These are phyloP conservation scores for Notarius lentiginosus DNA, from an alignment of 2,113 vertebrate species.

Conservation along the genomic window DNA sequence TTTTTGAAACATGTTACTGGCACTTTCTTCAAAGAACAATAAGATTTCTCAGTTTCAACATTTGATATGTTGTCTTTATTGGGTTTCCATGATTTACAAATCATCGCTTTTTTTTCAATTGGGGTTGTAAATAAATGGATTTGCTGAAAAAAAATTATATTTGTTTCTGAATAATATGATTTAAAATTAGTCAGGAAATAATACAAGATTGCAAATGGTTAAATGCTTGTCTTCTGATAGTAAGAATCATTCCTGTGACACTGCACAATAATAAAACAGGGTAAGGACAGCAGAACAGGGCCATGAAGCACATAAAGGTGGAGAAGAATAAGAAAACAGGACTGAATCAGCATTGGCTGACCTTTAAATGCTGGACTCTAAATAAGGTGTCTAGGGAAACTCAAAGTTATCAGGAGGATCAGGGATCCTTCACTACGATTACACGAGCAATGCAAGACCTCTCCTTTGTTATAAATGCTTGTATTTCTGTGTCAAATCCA, in stretches of 20 bases:
- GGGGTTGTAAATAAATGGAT: no score
- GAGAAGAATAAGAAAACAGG: constrained; percentile 51
- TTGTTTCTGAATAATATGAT: neutral
- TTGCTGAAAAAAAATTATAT: neutral
- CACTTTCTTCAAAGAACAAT: no score
- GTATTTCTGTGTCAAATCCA: constrained; percentile 10
- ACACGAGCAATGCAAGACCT: neutral
- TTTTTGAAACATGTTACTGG: no score
- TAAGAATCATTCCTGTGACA: neutral
- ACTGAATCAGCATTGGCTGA: constrained; percentile 56
- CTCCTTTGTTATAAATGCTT: neutral
- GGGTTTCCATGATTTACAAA: no score
- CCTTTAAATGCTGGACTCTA: constrained; percentile 60
- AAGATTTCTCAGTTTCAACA: no score
- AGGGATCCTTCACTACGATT: constrained; percentile 66
- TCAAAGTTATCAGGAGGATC: constrained; percentile 72
- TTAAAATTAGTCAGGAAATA: neutral
- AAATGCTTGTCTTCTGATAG: neutral
- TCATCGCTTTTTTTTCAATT: no score
- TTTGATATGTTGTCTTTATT: no score
- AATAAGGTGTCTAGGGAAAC: constrained; percentile 58
- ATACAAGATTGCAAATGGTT: neutral
- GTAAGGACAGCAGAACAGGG: neutral
- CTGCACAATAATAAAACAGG: neutral
- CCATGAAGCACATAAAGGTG: neutral